These are phyloP conservation scores for Acanthornis magna DNA, from an alignment of 2,797 vertebrate genomes.

Conservation along the genomic window DNA sequence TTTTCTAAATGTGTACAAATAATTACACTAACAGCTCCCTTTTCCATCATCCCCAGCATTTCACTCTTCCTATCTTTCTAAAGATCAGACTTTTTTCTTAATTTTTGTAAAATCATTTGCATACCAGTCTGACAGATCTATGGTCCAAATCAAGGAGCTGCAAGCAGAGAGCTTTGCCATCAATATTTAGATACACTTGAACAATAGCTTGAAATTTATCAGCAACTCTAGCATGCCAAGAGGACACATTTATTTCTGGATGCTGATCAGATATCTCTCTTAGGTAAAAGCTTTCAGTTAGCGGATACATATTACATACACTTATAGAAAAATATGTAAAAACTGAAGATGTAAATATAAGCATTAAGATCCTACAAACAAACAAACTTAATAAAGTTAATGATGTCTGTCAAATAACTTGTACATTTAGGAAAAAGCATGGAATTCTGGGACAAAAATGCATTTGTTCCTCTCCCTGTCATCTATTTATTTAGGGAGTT, in stretches of 20 bases:
- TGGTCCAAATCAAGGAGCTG: neutral
- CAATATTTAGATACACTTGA: neutral
- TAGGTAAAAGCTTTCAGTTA: neutral
- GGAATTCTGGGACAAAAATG: neutral
- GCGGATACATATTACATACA: neutral
- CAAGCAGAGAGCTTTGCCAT: neutral
- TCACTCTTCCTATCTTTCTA: neutral
- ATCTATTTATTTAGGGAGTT: neutral
- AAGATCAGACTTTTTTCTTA: neutral
- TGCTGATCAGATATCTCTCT: neutral
- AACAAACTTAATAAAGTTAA: neutral
- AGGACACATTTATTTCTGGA: neutral
- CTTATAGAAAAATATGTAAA: neutral
- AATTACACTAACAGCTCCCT: neutral
- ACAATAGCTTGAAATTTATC: neutral
- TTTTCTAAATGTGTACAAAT: neutral
- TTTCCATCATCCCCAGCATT: neutral
- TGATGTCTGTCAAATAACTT: neutral
- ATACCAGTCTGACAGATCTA: neutral
- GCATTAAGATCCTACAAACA: neutral
- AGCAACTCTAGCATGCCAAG: neutral
- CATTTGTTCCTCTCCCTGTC: neutral
- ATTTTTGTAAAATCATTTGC: neutral
- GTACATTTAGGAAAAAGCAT: neutral
- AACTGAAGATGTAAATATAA: neutral